Evolutionary conservation across 2,113 vertebrate genomes (phyloP).

Genomic region (Brachirus orientalis): DNA sequence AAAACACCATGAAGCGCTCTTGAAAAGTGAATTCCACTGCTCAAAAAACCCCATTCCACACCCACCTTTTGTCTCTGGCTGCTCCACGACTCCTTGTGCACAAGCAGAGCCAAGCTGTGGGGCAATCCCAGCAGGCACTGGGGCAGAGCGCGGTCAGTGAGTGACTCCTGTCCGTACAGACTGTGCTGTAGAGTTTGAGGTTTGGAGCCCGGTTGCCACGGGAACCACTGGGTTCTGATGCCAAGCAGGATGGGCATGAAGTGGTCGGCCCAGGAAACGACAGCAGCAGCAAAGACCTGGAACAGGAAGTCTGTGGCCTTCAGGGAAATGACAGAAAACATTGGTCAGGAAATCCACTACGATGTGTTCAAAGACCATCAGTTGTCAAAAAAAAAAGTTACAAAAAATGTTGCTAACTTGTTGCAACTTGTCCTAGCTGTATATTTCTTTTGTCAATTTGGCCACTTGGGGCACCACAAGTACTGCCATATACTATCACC

Average conservation of each 20-base stretch:
- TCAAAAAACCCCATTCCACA: neutral
- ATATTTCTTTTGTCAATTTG: too few relatives aligned
- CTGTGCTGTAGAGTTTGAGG: slow-evolving; percentile 39
- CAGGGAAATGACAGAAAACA: neutral
- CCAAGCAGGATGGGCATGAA: slow-evolving; percentile 87
- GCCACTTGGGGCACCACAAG: neutral
- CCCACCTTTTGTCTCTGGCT: slow-evolving; percentile 88
- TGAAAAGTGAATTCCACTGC: too few relatives aligned
- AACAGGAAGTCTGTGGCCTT: slow-evolving; percentile 90
- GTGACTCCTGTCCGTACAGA: slow-evolving; percentile 74
- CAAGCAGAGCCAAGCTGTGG: slow-evolving; percentile 83
- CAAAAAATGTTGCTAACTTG: too few relatives aligned
- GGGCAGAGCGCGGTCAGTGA: slow-evolving; percentile 72
- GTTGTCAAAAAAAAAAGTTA: too few relatives aligned
- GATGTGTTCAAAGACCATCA: too few relatives aligned
- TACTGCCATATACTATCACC: too few relatives aligned
- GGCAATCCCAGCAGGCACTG: slow-evolving; percentile 84
- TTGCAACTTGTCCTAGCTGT: too few relatives aligned
- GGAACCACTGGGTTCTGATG: slow-evolving; percentile 86
- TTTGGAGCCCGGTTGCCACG: slow-evolving; percentile 71
- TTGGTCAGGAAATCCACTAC: too few relatives aligned
- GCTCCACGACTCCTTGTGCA: slow-evolving; percentile 93
- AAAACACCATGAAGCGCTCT: too few relatives aligned
- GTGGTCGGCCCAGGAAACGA: slow-evolving; percentile 91
- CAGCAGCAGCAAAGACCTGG: slow-evolving; percentile 85